Percentiles rank a stretch among this genome's conserved stretches.
phyloP scores from a whole-genome alignment of 2,888 invertebrate genomes.

The Hirudinaria manillensis region DNA sequence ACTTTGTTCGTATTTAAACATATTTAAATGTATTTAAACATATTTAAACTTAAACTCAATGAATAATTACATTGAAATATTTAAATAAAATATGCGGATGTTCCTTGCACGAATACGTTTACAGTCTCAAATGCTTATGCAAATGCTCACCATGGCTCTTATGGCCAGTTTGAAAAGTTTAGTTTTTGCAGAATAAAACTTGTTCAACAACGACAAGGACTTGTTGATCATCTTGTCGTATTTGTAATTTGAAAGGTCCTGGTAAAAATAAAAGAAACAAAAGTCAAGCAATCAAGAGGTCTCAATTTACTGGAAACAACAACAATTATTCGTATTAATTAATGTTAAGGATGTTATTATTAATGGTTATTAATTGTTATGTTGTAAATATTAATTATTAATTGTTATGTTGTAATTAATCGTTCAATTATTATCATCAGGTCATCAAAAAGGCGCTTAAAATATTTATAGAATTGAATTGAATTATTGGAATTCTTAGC shows the following conservation, averaged over 20 bases:
- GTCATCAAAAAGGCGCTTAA: too few species aligned
- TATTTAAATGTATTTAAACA: too few species aligned
- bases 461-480: too few species aligned
- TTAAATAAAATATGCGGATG: neutral
- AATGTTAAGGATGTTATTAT: neutral
- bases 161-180: conserved; percentile 51
- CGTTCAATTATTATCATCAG: too few species aligned
- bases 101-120: neutral
- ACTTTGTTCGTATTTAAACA: too few species aligned
- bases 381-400: neutral
- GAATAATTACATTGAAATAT: too few species aligned
- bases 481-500: too few species aligned
- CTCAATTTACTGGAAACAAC: neutral
- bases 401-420: too few species aligned
- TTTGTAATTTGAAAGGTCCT: conserved; percentile 52
- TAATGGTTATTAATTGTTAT: neutral
- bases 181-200: conserved; percentile 52
- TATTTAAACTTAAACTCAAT: too few species aligned
- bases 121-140: neutral
- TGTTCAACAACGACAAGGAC: conserved; percentile 51
- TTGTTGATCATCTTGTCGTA: conserved; percentile 53
- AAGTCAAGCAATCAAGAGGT: neutral
- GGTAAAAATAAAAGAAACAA: neutral
- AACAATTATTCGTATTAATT: neutral
- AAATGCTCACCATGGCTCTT: conserved; percentile 42